Evolutionary conservation across 2,888 invertebrate species (phyloP).

Genomic region (Cyclophora albipunctata): DNA sequence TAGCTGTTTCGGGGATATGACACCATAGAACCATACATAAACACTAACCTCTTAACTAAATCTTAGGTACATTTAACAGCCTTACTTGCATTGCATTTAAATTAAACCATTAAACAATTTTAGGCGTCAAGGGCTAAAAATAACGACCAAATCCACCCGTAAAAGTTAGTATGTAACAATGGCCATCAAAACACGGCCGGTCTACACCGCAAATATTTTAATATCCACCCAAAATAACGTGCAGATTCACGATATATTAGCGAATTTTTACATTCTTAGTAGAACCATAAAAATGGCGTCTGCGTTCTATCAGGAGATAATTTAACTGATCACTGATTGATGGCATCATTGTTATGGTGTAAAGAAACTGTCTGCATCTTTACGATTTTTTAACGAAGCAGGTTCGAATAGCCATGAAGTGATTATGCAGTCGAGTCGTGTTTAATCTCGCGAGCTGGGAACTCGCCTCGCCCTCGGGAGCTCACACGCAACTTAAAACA

Average conservation of each 20-base stretch:
- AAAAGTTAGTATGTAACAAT: constrained; percentile 3
- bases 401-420: constrained; percentile 48
- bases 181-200: constrained; percentile 8
- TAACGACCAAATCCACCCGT: no score
- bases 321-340: constrained; percentile 60
- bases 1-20: no score
- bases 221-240: constrained; percentile 27
- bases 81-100: no score
- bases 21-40: no score
- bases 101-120: no score
- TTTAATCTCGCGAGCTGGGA: constrained; percentile 47
- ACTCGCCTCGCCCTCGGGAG: constrained; percentile 35
- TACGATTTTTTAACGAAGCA: constrained; percentile 50
- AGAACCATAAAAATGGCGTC: constrained; percentile 51
- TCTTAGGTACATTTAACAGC: no score
- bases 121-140: no score
- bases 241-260: constrained; percentile 41
- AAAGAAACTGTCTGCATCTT: constrained; percentile 20
- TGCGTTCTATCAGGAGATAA: constrained; percentile 55
- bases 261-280: constrained; percentile 46
- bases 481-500: constrained; percentile 33
- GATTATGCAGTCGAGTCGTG: constrained; percentile 47
- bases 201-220: constrained; percentile 13
- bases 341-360: constrained; percentile 51
- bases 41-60: no score